Evolutionary conservation across 2,888 invertebrate species (phyloP), one percentile per base, ranked within the genome.

Genomic region (Drosophila austrosaltans): DNA sequence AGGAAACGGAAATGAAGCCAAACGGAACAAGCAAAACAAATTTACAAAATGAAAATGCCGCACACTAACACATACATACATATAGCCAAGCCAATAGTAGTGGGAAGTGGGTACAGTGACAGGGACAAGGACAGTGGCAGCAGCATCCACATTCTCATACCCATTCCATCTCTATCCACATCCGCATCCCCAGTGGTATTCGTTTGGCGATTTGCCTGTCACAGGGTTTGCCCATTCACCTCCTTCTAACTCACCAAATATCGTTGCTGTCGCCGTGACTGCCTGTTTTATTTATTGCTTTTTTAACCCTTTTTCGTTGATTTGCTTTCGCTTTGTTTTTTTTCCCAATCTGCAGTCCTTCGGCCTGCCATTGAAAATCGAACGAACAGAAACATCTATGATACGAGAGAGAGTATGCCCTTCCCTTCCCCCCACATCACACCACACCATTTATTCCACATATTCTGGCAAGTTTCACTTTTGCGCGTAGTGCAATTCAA

Each of bases 201-300:
- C 83, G 88, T 79, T 84, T 86, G 88, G 88, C 83, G 86, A 84
- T 88, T 89, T 84, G 87, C 84, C 89, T 89, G 89, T 87, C 79
- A 82, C 85, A 77, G 77, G 80, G 75, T 73, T 73, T 74, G 48
- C 81, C 72, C 62, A 28, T 42, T 28, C 63, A 66, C 54, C n/a
- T 39, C 57, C 36, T 59, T 68, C 71, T 73, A 64, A 67, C 71
- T 72, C 81, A 79, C 87, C 89, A 89, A 90, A 89, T 89, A 90
- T 90, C 91, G 91, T 87, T 86, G 89, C 82, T 81, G 83, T 86
- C 81, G 84, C 87, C 81, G 83, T 79, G 77, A 81, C 83, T 88
- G 82, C 92, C 91, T 91, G 90, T 91, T 87, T 90, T 91, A 91
- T 91, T 91, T 91, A 91, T 91, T 87, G 91, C 91, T 89, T 91